Conservation (phyloP, 1,140 invertebrate genomes). For the Tetramorium parvispinum region DNA sequence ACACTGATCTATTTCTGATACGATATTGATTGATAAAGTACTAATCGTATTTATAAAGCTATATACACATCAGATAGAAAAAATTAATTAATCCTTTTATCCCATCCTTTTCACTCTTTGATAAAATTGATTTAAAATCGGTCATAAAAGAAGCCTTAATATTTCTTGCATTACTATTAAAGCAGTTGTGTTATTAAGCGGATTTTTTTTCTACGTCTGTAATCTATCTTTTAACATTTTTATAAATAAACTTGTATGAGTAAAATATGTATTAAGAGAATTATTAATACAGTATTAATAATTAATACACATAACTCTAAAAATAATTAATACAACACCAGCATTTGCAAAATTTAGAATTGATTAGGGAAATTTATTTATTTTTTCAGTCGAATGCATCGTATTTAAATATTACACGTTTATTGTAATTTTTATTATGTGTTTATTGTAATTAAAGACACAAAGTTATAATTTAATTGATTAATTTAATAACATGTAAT, state of each 20-base stretch:
- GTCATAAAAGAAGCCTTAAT: not conserved
- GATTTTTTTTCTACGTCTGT: not conserved
- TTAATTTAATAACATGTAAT: not conserved
- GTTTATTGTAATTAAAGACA: not conserved
- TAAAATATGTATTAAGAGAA: not conserved
- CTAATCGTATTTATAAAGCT: not conserved
- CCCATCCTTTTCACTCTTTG: not conserved
- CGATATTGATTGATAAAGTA: not conserved
- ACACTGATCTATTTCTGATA: not conserved
- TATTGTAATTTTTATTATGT: not conserved
- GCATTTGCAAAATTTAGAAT: not conserved
- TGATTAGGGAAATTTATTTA: not conserved
- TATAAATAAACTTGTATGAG: not conserved
- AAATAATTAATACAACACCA: too few relatives aligned
- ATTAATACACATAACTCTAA: too few relatives aligned
- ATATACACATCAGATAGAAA: not conserved
- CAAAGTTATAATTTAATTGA: not conserved
- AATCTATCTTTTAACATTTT: not conserved
- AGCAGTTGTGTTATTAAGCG: not conserved
- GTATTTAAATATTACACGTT: not conserved
- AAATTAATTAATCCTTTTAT: not conserved
- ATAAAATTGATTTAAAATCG: slow-evolving; percentile 2
- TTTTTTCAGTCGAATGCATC: not conserved
- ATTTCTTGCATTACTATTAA: not conserved
- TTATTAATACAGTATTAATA: not conserved